Percentiles rank a stretch among this genome's conserved stretches.
These are phyloP conservation scores for Ecliptopera silaceata DNA, from an alignment of 2,888 invertebrate species.

Conservation along the genomic window DNA sequence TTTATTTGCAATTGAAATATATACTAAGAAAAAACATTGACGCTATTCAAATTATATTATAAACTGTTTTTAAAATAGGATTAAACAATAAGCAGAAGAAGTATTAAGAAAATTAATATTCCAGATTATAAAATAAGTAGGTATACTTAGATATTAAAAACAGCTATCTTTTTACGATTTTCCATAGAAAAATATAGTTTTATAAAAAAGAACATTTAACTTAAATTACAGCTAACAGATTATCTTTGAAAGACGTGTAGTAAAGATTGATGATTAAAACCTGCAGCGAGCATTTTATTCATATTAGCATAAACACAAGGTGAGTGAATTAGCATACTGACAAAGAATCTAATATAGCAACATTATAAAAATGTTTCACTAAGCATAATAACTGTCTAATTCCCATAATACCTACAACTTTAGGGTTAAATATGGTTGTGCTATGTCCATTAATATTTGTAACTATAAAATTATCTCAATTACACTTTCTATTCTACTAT, in stretches of 20 bases:
- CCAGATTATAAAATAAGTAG: too few relatives aligned
- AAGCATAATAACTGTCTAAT: background rate
- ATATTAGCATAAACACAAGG: background rate
- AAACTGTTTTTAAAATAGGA: too few relatives aligned
- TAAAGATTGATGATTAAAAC: background rate
- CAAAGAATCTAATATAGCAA: background rate
- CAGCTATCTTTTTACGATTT: background rate
- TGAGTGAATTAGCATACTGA: background rate
- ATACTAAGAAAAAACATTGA: constrained; percentile 29
- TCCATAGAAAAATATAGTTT: background rate
- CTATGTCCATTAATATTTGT: too few relatives aligned
- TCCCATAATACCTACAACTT: too few relatives aligned
- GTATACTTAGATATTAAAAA: too few relatives aligned
- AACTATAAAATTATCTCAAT: too few relatives aligned
- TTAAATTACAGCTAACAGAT: background rate
- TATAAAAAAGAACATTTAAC: background rate
- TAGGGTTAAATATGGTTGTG: too few relatives aligned
- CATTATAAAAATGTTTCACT: background rate
- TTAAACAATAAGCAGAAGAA: too few relatives aligned
- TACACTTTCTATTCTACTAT: too few relatives aligned
- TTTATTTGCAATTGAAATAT: constrained; percentile 36
- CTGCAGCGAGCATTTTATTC: background rate
- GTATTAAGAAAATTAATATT: too few relatives aligned
- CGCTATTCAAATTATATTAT: background rate
- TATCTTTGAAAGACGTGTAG: background rate